Evolutionary conservation across 2,888 invertebrate species (phyloP).

Genomic region (Drosophila nigritarsus): DNA sequence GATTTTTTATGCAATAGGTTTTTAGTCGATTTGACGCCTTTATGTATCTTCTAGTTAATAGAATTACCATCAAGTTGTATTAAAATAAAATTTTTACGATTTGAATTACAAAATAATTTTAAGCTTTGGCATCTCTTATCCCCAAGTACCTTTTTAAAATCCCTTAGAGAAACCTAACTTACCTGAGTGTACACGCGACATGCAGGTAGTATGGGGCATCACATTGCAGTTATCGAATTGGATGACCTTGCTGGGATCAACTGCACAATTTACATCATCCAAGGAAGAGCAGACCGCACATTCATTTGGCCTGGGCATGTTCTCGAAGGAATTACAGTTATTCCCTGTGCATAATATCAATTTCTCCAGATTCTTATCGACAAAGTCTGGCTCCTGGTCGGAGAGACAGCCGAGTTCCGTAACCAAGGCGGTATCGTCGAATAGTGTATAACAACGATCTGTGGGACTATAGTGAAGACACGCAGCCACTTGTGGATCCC

Average conservation of each 20-base stretch:
- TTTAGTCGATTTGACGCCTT: no score
- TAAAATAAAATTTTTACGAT: not conserved
- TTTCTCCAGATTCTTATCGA: slow-evolving; percentile 44
- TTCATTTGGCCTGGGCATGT: slow-evolving; percentile 57
- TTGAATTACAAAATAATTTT: not conserved
- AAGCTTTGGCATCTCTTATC: not conserved
- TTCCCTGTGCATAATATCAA: slow-evolving; percentile 60
- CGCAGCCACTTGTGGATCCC: slow-evolving; percentile 1
- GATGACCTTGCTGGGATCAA: slow-evolving; percentile 53
- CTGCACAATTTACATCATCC: slow-evolving; percentile 70
- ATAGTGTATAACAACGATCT: slow-evolving; percentile 73
- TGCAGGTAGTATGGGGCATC: slow-evolving; percentile 75
- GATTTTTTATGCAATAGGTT: no score
- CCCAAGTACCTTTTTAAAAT: not conserved
- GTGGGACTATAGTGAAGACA: slow-evolving; percentile 56
- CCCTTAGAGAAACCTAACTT: slow-evolving; percentile 6
- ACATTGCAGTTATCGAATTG: slow-evolving; percentile 45
- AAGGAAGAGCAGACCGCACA: slow-evolving; percentile 74
- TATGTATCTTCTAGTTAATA: no score
- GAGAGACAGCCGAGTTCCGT: slow-evolving; percentile 70
- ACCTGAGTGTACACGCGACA: slow-evolving; percentile 65
- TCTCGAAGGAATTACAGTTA: slow-evolving; percentile 71
- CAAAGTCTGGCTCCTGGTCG: slow-evolving; percentile 47
- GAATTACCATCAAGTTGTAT: not conserved
- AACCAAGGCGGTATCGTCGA: slow-evolving; percentile 45